These are phyloP conservation scores for Dissostichus mawsoni DNA, from an alignment of 2,113 vertebrate genomes.

Conservation along the genomic window DNA sequence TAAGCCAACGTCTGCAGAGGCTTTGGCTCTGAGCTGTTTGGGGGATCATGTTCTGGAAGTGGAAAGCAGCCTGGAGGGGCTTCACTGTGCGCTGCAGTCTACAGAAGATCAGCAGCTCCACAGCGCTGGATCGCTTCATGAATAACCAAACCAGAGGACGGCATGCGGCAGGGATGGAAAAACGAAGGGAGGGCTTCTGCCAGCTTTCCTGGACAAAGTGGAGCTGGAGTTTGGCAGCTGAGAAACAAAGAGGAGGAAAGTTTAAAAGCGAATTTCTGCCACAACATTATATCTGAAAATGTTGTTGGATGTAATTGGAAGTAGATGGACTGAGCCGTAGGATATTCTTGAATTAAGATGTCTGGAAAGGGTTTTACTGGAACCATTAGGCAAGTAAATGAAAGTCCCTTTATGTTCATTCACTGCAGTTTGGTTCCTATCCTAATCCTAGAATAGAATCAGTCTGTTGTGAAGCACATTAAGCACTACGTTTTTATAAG, in stretches of 20 bases:
- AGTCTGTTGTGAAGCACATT: not conserved
- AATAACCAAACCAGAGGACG: constrained; percentile 66
- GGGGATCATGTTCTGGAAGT: constrained; percentile 66
- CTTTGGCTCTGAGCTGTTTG: constrained; percentile 58
- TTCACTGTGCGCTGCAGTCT: constrained; percentile 45
- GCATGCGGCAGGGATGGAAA: constrained; percentile 67
- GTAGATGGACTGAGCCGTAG: constrained; percentile 42
- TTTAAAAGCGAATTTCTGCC: constrained; percentile 56
- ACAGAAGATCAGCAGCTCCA: constrained; percentile 46
- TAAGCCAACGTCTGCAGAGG: constrained; percentile 60
- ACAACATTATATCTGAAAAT: constrained; percentile 45
- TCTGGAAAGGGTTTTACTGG: constrained; percentile 43
- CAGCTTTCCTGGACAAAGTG: constrained; percentile 63
- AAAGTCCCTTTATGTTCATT: constrained; percentile 13
- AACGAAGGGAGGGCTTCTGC: constrained; percentile 49
- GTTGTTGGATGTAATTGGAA: constrained; percentile 20
- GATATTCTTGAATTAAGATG: constrained; percentile 35
- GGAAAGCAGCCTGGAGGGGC: constrained; percentile 52
- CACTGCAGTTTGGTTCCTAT: constrained; percentile 29
- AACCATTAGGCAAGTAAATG: constrained; percentile 31
- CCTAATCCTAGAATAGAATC: constrained; percentile 10
- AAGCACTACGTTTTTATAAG: not conserved
- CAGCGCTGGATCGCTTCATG: constrained; percentile 56
- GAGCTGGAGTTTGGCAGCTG: constrained; percentile 61
- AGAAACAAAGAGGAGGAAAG: constrained; percentile 51